These are phyloP conservation scores for Pardosa pseudoannulata DNA, from an alignment of 2,888 invertebrate genomes.

Conservation along the genomic window DNA sequence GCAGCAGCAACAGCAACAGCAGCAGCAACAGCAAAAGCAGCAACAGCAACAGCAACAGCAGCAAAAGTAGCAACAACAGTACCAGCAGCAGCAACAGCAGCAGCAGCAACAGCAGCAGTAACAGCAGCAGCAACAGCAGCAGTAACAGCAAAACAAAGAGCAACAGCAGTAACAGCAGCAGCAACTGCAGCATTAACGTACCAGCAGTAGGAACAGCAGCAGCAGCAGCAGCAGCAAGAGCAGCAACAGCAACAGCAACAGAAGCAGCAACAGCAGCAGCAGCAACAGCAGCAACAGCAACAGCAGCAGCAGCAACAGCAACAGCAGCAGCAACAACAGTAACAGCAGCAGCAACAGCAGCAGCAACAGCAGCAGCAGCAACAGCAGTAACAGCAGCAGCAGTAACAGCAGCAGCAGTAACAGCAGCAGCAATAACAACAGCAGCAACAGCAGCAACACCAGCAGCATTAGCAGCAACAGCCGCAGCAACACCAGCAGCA, in stretches of 20 bases:
- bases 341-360: neutral
- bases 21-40: too few relatives aligned
- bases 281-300: neutral
- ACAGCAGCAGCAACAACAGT: neutral
- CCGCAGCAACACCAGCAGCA: too few relatives aligned
- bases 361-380: neutral
- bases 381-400: neutral
- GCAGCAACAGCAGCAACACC: conserved; percentile 8
- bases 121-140: too few relatives aligned
- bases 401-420: neutral
- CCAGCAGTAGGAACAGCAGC: neutral
- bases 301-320: neutral
- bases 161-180: neutral
- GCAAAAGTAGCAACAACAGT: too few relatives aligned
- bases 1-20: too few relatives aligned
- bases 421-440: conserved; percentile 19
- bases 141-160: neutral
- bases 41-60: too few relatives aligned
- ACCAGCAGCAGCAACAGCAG: too few relatives aligned
- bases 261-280: too few relatives aligned
- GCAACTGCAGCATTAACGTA: too few relatives aligned
- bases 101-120: too few relatives aligned
- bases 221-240: neutral
- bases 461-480: too few relatives aligned
- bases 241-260: too few relatives aligned